Evolutionary conservation across 2,888 invertebrate species (phyloP), one percentile per base, ranked within the genome.

Genomic region (Trichopoda pennipes): DNA sequence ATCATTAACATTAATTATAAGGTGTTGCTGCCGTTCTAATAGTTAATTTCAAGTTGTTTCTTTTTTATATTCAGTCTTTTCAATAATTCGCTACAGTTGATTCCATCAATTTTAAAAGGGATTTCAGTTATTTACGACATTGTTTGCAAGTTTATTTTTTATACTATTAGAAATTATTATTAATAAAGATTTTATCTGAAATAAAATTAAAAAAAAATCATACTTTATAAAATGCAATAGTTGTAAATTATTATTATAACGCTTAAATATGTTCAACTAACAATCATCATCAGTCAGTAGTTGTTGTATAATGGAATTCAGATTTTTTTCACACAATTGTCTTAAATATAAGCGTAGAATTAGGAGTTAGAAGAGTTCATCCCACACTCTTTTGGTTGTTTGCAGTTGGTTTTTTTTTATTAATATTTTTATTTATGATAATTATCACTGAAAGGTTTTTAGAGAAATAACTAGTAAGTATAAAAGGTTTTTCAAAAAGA

Each of bases 181-280:
- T 23, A 42, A 16, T 56, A 17, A 49, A 7, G 35, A 61, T 69
- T 61, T 61, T 49, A 69, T 56, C 79, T 80, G 73, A 38, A 79
- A 77, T 47, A 8, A 38, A 38, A 12, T 12, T 12, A 63, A 53
- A 14, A 44, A 42, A 32, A 9, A 60, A 38, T 32, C 35, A 49
- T 47, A 55, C 16, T 28, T 6, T 10, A 61, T 32, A 38, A 28
- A 38, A 63, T 44, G n/a, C 42, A 44, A 44, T 44, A 44, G 42
- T n/a, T 44, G 16, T 44, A n/a, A 44, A 16, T 44, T 16, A 44
- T 4, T 16, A 44, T 44, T 12, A 44, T 44, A n/a, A n/a, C n/a
- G n/a, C n/a, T 14, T 44, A 16, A 28, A n/a, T n/a, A 44, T 4
- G 16, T 38, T 12, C 12, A 38, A 38, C 12, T 12, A 38, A 12